Conservation (phyloP, 2,113 vertebrate genomes). For the Pterocles orientalis region DNA sequence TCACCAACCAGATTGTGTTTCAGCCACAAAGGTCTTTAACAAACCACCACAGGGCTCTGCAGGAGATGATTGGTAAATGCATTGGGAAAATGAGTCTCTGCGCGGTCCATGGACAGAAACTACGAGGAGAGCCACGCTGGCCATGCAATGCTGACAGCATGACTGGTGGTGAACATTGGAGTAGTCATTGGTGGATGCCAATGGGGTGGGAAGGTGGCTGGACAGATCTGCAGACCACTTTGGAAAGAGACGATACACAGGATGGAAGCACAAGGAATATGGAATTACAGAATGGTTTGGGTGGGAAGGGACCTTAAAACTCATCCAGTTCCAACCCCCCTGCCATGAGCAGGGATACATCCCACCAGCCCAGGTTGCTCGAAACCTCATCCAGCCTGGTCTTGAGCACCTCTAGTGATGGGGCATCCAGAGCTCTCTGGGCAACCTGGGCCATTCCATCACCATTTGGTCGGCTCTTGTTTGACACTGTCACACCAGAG, state of each 20-base stretch:
- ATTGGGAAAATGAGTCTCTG: not conserved
- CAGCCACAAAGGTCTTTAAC: not conserved
- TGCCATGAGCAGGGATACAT: too few relatives aligned
- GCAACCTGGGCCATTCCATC: too few relatives aligned
- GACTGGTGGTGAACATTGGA: fast-evolving
- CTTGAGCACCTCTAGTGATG: not conserved
- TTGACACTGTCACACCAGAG: not conserved
- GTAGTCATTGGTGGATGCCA: not conserved
- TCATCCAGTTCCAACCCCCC: too few relatives aligned
- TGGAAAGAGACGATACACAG: not conserved
- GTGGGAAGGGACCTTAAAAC: too few relatives aligned
- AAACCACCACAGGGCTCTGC: not conserved
- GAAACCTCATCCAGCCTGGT: too few relatives aligned
- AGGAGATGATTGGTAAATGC: not conserved
- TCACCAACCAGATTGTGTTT: not conserved
- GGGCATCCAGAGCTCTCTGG: too few relatives aligned
- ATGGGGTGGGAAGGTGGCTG: not conserved
- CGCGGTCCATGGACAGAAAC: fast-evolving
- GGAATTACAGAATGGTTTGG: too few relatives aligned
- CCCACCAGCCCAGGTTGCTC: too few relatives aligned
- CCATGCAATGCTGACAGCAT: not conserved
- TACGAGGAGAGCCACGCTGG: not conserved
- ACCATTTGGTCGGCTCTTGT: too few relatives aligned
- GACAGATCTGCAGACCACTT: not conserved
- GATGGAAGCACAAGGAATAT: too few relatives aligned